A percentile compares a stretch with the other conserved stretches of the same genome.
Evolutionary conservation across 2,797 vertebrate species (phyloP).

Genomic region (Sebastes steindachneri): DNA sequence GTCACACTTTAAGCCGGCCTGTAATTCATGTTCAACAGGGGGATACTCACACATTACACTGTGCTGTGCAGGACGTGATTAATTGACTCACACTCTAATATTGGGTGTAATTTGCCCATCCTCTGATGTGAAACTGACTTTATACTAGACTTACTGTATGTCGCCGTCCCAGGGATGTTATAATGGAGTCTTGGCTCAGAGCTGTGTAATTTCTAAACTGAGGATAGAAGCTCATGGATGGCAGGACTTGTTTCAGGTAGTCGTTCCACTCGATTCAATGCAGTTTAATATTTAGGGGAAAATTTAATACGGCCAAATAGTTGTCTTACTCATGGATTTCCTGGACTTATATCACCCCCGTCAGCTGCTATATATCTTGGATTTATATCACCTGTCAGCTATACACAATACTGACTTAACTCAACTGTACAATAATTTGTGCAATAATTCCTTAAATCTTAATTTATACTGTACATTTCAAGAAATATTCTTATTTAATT

Average conservation of each 20-base stretch:
- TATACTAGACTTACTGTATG: conserved; percentile 80
- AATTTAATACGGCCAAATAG: conserved; percentile 1
- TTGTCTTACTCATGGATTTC: neutral
- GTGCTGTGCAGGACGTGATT: conserved; percentile 80
- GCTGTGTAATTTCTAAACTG: conserved; percentile 58
- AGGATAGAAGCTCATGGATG: conserved; percentile 44
- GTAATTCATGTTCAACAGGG: conserved; percentile 86
- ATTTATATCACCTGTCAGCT: too few relatives aligned
- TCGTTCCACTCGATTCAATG: conserved; percentile 14
- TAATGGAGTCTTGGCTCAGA: conserved; percentile 67
- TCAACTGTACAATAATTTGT: too few relatives aligned
- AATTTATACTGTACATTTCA: too few relatives aligned
- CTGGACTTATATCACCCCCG: too few relatives aligned
- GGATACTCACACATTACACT: conserved; percentile 85
- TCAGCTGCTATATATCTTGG: too few relatives aligned
- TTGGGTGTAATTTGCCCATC: conserved; percentile 83
- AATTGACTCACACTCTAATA: conserved; percentile 85
- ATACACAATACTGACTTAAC: too few relatives aligned
- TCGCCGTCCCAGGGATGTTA: conserved; percentile 70
- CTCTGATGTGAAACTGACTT: conserved; percentile 85
- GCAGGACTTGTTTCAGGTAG: conserved; percentile 43
- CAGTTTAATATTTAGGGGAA: conserved; percentile 17
- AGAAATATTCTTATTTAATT: too few relatives aligned
- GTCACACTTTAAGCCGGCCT: conserved; percentile 80
- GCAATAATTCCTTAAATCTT: too few relatives aligned